phyloP scores from a whole-genome alignment of 1,140 invertebrate genomes.

The Heliconius melpomene region DNA sequence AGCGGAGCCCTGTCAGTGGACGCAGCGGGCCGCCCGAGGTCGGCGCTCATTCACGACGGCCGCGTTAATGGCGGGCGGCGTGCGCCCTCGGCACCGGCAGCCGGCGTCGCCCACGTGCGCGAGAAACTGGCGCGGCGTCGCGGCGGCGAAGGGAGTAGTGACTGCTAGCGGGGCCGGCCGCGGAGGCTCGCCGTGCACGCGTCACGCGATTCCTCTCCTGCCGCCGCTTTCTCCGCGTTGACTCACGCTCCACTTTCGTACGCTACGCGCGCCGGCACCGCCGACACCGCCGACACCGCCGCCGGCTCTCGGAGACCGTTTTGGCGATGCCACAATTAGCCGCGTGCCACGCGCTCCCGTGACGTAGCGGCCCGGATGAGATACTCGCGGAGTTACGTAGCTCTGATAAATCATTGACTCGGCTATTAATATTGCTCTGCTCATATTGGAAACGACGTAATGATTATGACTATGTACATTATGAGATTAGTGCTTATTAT shows the following conservation, averaged over 20 bases:
- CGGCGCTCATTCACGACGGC: slow-evolving; percentile 78
- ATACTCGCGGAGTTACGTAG: slow-evolving; percentile 69
- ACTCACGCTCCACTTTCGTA: slow-evolving; percentile 70
- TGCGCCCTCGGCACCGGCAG: slow-evolving; percentile 55
- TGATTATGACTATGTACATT: slow-evolving; percentile 34
- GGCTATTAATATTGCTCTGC: slow-evolving; percentile 66
- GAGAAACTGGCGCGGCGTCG: slow-evolving; percentile 77
- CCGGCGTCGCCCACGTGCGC: slow-evolving; percentile 76
- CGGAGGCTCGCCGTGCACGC: slow-evolving; percentile 69
- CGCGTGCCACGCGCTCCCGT: slow-evolving; percentile 65
- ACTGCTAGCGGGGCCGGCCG: slow-evolving; percentile 56
- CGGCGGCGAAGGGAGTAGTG: slow-evolving; percentile 70
- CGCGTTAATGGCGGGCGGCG: slow-evolving; percentile 68
- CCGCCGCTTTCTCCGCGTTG: slow-evolving; percentile 70
- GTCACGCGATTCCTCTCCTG: slow-evolving; percentile 46
- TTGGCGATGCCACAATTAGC: slow-evolving; percentile 77
- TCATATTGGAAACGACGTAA: slow-evolving; percentile 61
- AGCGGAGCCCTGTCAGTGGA: slow-evolving; percentile 72
- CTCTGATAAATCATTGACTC: slow-evolving; percentile 63
- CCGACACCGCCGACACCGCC: slow-evolving; percentile 43
- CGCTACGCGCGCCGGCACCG: slow-evolving; percentile 45
- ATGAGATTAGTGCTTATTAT: background rate
- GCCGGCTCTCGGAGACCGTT: slow-evolving; percentile 61
- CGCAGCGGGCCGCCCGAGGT: slow-evolving; percentile 71
- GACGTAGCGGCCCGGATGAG: slow-evolving; percentile 66